Conservation (phyloP, 2,888 invertebrate species). For the Spodoptera exigua region DNA sequence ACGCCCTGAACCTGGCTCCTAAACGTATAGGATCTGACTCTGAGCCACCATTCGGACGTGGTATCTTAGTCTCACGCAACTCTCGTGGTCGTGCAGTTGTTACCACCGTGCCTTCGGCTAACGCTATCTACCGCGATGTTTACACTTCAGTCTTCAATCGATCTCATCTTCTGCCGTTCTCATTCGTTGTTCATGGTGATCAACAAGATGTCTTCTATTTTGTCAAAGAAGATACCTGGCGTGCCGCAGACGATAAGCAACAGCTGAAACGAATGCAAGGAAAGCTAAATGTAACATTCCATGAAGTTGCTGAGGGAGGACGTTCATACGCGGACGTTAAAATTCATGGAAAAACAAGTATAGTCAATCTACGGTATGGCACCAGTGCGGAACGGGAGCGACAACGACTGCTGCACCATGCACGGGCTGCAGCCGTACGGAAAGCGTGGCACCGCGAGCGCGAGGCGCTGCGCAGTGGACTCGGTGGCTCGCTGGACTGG, state of each 20-base stretch:
- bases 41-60: conserved; percentile 96
- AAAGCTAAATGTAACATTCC: conserved; percentile 97
- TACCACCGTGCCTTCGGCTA: conserved; percentile 96
- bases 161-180: conserved; percentile 95
- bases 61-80: conserved; percentile 95
- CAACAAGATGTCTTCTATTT: conserved; percentile 98
- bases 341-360: conserved; percentile 96
- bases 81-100: conserved; percentile 94
- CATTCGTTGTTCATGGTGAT: conserved; percentile 95
- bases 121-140: conserved; percentile 96
- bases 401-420: conserved; percentile 96
- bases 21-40: conserved; percentile 94
- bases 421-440: conserved; percentile 94
- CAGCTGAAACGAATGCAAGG: conserved; percentile 96
- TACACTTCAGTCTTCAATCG: conserved; percentile 97
- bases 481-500: conserved; percentile 95
- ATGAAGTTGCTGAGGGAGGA: conserved; percentile 94
- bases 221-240: conserved; percentile 97
- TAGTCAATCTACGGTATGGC: conserved; percentile 98
- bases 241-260: conserved; percentile 95
- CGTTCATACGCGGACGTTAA: conserved; percentile 95
- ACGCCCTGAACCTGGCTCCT: conserved; percentile 93
- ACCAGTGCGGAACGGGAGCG: conserved; percentile 97
- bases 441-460: conserved; percentile 98
- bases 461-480: conserved; percentile 94